Conservation (phyloP, 2,113 vertebrate genomes). For the Symphodus melops region DNA sequence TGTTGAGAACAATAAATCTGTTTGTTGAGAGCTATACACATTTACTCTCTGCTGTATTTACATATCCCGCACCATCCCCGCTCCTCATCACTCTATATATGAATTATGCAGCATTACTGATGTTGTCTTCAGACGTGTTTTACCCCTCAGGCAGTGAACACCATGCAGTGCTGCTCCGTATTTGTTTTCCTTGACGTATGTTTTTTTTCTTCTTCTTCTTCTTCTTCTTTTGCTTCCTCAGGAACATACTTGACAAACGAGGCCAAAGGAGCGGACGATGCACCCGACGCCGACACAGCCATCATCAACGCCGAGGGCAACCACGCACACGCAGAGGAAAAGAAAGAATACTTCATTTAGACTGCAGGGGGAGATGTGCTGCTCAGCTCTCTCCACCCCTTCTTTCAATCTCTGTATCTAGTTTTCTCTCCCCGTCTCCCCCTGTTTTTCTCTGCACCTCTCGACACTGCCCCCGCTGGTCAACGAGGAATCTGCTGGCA, state of each 20-base stretch:
- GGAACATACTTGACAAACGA: conserved; percentile 99
- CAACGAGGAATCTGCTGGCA: conserved; percentile 58
- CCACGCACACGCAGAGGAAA: conserved; percentile 98
- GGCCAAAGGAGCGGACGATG: conserved; percentile 99
- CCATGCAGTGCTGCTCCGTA: conserved; percentile 35
- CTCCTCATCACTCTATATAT: conserved; percentile 50
- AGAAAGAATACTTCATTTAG: conserved; percentile 99
- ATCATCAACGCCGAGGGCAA: conserved; percentile 99
- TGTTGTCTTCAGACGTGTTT: conserved; percentile 63
- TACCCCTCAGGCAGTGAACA: conserved; percentile 48
- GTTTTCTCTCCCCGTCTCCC: conserved; percentile 45
- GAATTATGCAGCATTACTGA: conserved; percentile 66
- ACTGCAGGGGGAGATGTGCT: conserved; percentile 83
- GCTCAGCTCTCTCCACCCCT: conserved; percentile 48
- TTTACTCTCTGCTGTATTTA: conserved; percentile 27
- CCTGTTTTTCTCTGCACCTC: conserved; percentile 61
- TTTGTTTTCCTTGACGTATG: conserved; percentile 39
- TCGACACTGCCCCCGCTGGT: conserved; percentile 50
- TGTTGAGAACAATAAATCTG: not conserved
- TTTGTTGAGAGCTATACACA: conserved; percentile 5
- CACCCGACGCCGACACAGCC: conserved; percentile 97
- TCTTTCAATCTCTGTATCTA: conserved; percentile 55
- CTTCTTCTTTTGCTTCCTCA: conserved; percentile 67
- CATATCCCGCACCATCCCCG: conserved; percentile 31
- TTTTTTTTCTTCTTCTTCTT: too few species aligned